Evolutionary conservation across 2,113 vertebrate genomes (phyloP), one percentile per base, ranked within the genome.

Genomic region (Kryptolebias marmoratus): DNA sequence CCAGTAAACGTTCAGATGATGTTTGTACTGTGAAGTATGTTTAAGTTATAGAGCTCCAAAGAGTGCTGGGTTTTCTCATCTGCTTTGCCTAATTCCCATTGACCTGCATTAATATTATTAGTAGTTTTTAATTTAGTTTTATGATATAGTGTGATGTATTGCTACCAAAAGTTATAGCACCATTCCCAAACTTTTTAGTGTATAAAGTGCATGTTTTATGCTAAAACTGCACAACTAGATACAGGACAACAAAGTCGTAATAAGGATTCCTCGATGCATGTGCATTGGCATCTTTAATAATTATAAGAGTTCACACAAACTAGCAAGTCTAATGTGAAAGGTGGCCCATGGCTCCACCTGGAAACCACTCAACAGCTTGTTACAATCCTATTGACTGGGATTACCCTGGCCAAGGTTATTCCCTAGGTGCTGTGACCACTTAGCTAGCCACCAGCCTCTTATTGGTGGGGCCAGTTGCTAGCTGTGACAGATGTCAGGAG

Each of bases 331-430:
- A 2, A 18, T 56, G 65, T 63, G 1, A 49, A 68, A 18, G 68
- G 58, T 81, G 13, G 9, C 8, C 11, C 11, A 4, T 49, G 48
- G 18, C 56, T 47, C 44, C 11, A 30, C 72, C 62, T 49, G 22
- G 64, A 56, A 73, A 79, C 79, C 69, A 73, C 56, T 50, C 10
- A 11, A 58, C 62, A 81, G 75, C 64, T 64, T 55, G 30, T 30
- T 47, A 18, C 78, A 91, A 92, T 89, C 87, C 87, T 81, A 74
- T 88, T 90, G 81, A 59, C 73, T n/a, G 18, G 85, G 88, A 90
- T 91, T 92, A 90, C 10, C 63, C 45, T 62, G 32, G 59, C 64
- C 87, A 88, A 88, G 80, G 88, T 87, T 59, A 74, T 75, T 42
- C 61, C 45, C 74, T 70, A 59, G 84, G 71, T 76, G 73, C 64